Evolutionary conservation across 1,140 invertebrate species (phyloP).

Genomic region (Coenobita brevimanus): DNA sequence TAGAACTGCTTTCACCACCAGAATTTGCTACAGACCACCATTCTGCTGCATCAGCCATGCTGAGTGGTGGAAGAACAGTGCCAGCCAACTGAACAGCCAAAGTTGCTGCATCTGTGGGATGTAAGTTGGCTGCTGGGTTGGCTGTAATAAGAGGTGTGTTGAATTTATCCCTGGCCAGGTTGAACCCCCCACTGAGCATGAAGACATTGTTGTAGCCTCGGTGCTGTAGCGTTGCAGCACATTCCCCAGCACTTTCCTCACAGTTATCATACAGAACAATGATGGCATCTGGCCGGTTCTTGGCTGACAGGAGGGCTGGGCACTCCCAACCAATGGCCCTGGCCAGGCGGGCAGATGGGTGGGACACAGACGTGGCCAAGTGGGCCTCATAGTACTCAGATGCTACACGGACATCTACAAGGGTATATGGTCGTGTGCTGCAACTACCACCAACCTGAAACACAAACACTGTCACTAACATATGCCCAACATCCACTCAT

Average conservation of each 20-base stretch:
- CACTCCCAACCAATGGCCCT: conserved; percentile 75
- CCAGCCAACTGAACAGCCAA: background rate
- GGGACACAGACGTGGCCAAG: conserved; percentile 74
- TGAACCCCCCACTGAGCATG: conserved; percentile 75
- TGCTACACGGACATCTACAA: conserved; percentile 75
- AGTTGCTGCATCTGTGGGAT: background rate
- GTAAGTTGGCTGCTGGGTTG: background rate
- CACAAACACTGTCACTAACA: too few species aligned
- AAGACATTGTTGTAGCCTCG: conserved; percentile 77
- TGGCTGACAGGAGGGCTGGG: conserved; percentile 74
- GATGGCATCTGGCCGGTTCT: conserved; percentile 75
- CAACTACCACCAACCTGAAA: too few species aligned
- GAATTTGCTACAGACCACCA: too few species aligned
- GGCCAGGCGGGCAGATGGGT: conserved; percentile 74
- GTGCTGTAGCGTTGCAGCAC: conserved; percentile 75
- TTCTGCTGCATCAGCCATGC: conserved; percentile 38
- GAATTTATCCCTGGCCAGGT: conserved; percentile 68
- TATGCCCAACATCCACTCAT: too few species aligned
- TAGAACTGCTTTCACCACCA: too few species aligned
- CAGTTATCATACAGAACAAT: conserved; percentile 77
- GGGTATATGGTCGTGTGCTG: conserved; percentile 75
- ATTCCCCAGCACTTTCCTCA: conserved; percentile 73
- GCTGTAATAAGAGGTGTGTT: conserved; percentile 43
- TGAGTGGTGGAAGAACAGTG: conserved; percentile 32
- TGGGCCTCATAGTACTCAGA: conserved; percentile 74